Conservation (phyloP, 2,888 invertebrate genomes). For the Periphyllus acericola region DNA sequence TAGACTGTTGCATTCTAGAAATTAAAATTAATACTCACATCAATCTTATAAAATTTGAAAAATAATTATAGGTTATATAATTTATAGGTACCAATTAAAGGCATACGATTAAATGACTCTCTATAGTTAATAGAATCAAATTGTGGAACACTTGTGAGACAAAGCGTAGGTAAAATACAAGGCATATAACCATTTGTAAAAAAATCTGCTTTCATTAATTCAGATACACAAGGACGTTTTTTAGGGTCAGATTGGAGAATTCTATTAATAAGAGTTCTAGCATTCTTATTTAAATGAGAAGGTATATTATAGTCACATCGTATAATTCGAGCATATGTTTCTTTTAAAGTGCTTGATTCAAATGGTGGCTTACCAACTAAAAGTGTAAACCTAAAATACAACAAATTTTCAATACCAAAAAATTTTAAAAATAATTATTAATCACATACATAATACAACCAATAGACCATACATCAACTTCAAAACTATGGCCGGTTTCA, state of each 20-base stretch:
- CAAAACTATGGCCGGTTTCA: slow-evolving; percentile 97
- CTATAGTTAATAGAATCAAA: slow-evolving; percentile 74
- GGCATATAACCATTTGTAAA: slow-evolving; percentile 81
- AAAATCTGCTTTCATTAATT: slow-evolving; percentile 81
- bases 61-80: neutral
- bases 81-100: slow-evolving; percentile 67
- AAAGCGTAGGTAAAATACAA: slow-evolving; percentile 87
- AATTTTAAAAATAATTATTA: slow-evolving; percentile 12
- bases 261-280: slow-evolving; percentile 76
- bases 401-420: neutral
- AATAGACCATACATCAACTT: slow-evolving; percentile 99
- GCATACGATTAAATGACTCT: slow-evolving; percentile 69
- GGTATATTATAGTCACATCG: slow-evolving; percentile 89
- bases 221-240: slow-evolving; percentile 81
- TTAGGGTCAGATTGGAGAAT: slow-evolving; percentile 87
- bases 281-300: slow-evolving; percentile 65
- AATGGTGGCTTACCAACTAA: slow-evolving; percentile 97
- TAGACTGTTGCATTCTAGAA: slow-evolving; percentile 37
- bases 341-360: slow-evolving; percentile 92
- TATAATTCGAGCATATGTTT: slow-evolving; percentile 94
- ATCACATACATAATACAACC: slow-evolving; percentile 89
- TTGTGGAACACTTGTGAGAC: slow-evolving; percentile 80
- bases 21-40: neutral
- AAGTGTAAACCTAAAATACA: slow-evolving; percentile 78
- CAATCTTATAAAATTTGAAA: neutral